Evolutionary conservation across 2,888 invertebrate genomes (phyloP), one percentile per base, ranked within the genome.

Genomic region (Diplazon laetatorius): DNA sequence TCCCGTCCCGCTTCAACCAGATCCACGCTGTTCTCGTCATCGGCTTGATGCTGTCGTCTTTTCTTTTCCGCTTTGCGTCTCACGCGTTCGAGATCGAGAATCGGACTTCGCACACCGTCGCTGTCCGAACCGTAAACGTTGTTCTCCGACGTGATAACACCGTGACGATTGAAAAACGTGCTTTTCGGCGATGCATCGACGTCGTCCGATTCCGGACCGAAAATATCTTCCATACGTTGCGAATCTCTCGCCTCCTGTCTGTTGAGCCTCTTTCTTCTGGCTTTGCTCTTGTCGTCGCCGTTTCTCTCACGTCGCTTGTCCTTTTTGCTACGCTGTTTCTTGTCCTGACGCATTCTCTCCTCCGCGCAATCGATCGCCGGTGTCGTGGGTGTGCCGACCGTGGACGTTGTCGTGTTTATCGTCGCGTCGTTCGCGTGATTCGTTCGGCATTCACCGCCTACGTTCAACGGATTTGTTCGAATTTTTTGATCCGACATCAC

Each of bases 151-250:
- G 87, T 82, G 5, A 87, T 83, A 35, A 84, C 87, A 6, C 84
- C 81, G 10, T 88, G 81, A 20, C 87, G 84, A 57, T 89, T 89
- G 81, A 88, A 91, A 73, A 88, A 90, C 0, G 87, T 86, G 62
- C 89, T 88, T n/a, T 87, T 85, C 0, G 89, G 85, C 9, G 82
- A 85, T 22, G 90, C 90, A 39, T 91, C 91, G 81, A 94, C 94
- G 84, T 97, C 95, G 86, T 96, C 97, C 0, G 97, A 96, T 77
- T 97, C 92, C 10, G 96, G 96, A 0, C 97, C 97, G 91, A 97
- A 97, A 78, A 97, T 97, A 84, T 96, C 96, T 89, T 97, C 96
- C 95, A 97, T 96, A 91, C 96, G 78, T 74, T 91, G 90, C 18
- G 88, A 89, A 39, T 91, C 91, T 14, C 90, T 86, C 0, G 87